Evolutionary conservation across 92 coral and sea anemone species (phyloP).

Genomic region (Phenganax subtilis): DNA sequence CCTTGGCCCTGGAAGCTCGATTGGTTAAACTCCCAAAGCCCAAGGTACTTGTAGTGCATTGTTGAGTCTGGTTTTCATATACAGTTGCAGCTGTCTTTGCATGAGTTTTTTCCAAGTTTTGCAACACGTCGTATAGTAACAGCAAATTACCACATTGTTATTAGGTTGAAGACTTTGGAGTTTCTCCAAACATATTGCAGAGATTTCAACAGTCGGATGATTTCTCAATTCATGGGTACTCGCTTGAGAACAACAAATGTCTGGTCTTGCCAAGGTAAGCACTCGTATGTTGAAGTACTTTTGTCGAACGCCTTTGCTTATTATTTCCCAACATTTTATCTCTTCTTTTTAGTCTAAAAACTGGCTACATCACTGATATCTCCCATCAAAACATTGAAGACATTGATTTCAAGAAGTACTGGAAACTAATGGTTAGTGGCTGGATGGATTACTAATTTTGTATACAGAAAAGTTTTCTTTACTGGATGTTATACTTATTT

Average conservation of each 20-base stretch:
- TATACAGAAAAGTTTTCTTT: not conserved
- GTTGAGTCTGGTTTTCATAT: not conserved
- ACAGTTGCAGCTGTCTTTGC: not conserved
- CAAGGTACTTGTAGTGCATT: conserved; percentile 44
- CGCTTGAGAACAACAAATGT: conserved; percentile 70
- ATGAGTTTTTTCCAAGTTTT: not conserved
- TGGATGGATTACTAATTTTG: not conserved
- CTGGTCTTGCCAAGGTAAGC: conserved; percentile 83
- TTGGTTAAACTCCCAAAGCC: conserved; percentile 58
- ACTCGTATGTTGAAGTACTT: not conserved
- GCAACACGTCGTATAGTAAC: not conserved
- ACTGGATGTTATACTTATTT: not conserved
- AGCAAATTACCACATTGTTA: not conserved
- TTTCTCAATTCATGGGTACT: conserved; percentile 37
- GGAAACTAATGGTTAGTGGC: conserved; percentile 82
- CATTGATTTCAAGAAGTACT: conserved; percentile 75
- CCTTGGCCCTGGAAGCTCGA: conserved; percentile 69
- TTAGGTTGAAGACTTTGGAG: conserved; percentile 49
- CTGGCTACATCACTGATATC: conserved; percentile 67
- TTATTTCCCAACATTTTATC: not conserved
- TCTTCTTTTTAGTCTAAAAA: conserved; percentile 62
- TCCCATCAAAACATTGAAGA: conserved; percentile 58
- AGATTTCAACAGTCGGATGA: conserved; percentile 32
- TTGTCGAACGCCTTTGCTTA: not conserved
- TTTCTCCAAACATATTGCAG: conserved; percentile 48